These are phyloP conservation scores for Lophura nycthemera DNA, from an alignment of 2,113 vertebrate genomes.

Conservation along the genomic window DNA sequence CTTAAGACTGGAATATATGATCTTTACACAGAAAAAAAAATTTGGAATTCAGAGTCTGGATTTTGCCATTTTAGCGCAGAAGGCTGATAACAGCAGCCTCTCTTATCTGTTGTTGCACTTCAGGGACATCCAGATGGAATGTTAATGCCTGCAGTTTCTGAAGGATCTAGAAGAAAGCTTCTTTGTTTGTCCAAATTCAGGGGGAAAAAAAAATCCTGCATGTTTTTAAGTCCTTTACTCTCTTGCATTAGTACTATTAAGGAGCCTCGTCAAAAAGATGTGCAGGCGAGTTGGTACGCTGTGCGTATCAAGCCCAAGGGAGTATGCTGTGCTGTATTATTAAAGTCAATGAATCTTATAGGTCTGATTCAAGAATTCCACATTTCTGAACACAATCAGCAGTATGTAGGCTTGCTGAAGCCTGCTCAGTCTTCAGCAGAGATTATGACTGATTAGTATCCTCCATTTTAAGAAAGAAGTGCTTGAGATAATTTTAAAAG, in stretches of 20 bases:
- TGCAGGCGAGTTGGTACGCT: neutral
- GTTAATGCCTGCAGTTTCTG: conserved; percentile 19
- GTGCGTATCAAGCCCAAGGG: neutral
- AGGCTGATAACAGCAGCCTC: neutral
- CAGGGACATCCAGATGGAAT: conserved; percentile 19
- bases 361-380: neutral
- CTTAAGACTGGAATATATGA: neutral
- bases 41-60: neutral
- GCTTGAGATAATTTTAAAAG: neutral
- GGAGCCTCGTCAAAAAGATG: neutral
- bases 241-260: neutral
- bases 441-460: neutral
- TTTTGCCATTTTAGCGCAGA: neutral
- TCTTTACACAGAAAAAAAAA: neutral
- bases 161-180: neutral
- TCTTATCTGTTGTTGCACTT: conserved; percentile 18
- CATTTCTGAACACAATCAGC: neutral
- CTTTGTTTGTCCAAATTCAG: neutral
- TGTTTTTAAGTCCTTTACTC: neutral
- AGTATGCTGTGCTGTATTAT: neutral
- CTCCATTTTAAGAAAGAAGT: neutral
- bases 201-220: neutral
- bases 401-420: neutral
- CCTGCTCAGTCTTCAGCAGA: neutral
- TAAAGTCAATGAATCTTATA: neutral